Evolutionary conservation across 92 coral and sea anemone genomes (phyloP), one percentile per base, ranked within the genome.

Genomic region (Pocillopora meandrina): DNA sequence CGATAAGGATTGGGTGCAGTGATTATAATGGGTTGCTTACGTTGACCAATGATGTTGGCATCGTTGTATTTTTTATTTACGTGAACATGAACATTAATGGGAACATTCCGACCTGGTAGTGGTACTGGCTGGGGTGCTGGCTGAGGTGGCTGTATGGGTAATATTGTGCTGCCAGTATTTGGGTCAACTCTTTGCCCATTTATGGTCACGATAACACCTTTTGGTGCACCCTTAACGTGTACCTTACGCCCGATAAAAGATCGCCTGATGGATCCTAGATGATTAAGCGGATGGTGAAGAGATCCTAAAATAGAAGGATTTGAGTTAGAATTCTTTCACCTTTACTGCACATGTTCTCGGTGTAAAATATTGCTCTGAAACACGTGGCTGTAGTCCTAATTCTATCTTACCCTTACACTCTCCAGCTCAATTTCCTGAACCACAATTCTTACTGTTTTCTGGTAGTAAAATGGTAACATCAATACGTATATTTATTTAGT

Each of bases 141-240:
- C 36, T 59, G 14, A 5, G 26, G 17, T 74, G 78, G 63, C n/a
- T 52, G 78, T 33, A 58, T 70, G 17, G 82, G 66, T 7, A 47
- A 12, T 26, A 65, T 23, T 16, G 86, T 23, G 12, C 35, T 60
- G 21, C 69, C 86, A 70, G 73, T 58, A 4, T 65, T 87, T 10
- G 89, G 74, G 65, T 88, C 89, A 23, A 91, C 68, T 17, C 82
- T 80, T 65, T 91, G 86, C 16, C 94, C 94, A 76, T 91, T 91
- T 26, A 91, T 87, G 60, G 85, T 86, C 34, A 91, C 87, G 33
- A 91, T 76, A 34, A 91, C 87, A 13, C 81, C 83, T 57, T 88
- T 91, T 16, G 90, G 82, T 12, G 81, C 74, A 2, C 90, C 90
- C 68, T 72, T 87, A 9, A 81, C 20, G 3, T 75, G 87, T 33